Percentiles rank a stretch among this genome's conserved stretches.
Conservation (phyloP, 2,888 invertebrate species). For the Drosophila bunnanda region DNA sequence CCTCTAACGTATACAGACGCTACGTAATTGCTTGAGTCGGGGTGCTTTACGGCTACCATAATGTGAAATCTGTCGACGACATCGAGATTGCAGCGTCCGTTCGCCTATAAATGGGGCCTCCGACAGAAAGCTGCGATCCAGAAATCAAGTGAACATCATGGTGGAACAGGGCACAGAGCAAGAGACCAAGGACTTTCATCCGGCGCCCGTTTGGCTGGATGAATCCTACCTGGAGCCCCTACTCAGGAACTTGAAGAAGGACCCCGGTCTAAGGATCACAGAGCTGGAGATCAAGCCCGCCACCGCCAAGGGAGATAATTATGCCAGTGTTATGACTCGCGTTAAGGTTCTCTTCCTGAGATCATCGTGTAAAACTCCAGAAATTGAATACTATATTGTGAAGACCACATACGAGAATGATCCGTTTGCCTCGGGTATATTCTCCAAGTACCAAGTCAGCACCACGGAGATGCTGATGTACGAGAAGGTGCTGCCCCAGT, state of each 20-base stretch:
- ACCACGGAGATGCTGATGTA: constrained; percentile 81
- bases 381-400: constrained; percentile 66
- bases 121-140: constrained; percentile 9
- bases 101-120: constrained; percentile 51
- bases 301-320: constrained; percentile 72
- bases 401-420: constrained; percentile 76
- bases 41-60: constrained; percentile 41
- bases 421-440: constrained; percentile 57
- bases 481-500: constrained; percentile 72
- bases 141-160: constrained; percentile 47
- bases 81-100: constrained; percentile 10
- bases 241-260: constrained; percentile 62
- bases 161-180: constrained; percentile 46
- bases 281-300: constrained; percentile 61
- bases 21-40: constrained; percentile 38
- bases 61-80: constrained; percentile 16
- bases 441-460: constrained; percentile 67
- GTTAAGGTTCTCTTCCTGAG: constrained; percentile 54
- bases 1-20: constrained; percentile 8
- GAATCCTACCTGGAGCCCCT: constrained; percentile 69
- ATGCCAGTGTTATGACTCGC: constrained; percentile 72
- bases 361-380: constrained; percentile 27
- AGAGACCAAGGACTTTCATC: constrained; percentile 45
- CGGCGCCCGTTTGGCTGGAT: constrained; percentile 73
- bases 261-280: constrained; percentile 57